phyloP scores from a whole-genome alignment of 2,797 vertebrate species.

The Danio aesculapii region DNA sequence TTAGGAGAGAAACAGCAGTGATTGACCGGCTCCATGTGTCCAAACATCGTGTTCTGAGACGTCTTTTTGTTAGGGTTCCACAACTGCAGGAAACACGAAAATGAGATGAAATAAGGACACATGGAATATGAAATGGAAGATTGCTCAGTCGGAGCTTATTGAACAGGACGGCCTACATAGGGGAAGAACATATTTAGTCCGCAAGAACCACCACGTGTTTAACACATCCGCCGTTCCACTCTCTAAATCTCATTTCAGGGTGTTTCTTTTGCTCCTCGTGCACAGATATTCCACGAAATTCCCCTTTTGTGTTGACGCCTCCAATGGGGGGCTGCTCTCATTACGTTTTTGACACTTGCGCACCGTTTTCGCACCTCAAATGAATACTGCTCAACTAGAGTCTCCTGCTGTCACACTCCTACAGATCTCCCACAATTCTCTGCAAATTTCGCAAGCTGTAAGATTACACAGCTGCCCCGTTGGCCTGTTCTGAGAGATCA shows the following conservation, averaged over 20 bases:
- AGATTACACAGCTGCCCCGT: constrained; percentile 36
- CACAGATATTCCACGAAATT: not conserved
- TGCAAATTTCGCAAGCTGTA: constrained; percentile 47
- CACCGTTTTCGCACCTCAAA: constrained; percentile 6
- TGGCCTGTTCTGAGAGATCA: not conserved
- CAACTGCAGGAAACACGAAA: constrained; percentile 73
- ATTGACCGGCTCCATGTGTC: constrained; percentile 85
- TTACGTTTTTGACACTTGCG: constrained; percentile 13
- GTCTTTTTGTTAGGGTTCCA: constrained; percentile 88
- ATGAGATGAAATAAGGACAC: not conserved
- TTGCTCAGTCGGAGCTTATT: not conserved
- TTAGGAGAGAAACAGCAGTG: constrained; percentile 97
- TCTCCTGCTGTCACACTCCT: constrained; percentile 31
- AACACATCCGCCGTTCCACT: not conserved
- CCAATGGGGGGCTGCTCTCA: constrained; percentile 8
- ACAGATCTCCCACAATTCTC: constrained; percentile 35
- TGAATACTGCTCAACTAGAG: constrained; percentile 22
- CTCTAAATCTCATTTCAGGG: constrained; percentile 27
- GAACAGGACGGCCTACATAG: not conserved
- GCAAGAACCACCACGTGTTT: not conserved
- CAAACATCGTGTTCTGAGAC: constrained; percentile 95
- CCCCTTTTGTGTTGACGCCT: constrained; percentile 31
- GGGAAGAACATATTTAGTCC: not conserved
- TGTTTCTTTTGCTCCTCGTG: not conserved
- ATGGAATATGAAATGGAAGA: not conserved